Percentiles rank a stretch among this genome's conserved stretches.
phyloP scores from a whole-genome alignment of 92 coral and sea anemone species.

The Epizoanthus illoricatus region DNA sequence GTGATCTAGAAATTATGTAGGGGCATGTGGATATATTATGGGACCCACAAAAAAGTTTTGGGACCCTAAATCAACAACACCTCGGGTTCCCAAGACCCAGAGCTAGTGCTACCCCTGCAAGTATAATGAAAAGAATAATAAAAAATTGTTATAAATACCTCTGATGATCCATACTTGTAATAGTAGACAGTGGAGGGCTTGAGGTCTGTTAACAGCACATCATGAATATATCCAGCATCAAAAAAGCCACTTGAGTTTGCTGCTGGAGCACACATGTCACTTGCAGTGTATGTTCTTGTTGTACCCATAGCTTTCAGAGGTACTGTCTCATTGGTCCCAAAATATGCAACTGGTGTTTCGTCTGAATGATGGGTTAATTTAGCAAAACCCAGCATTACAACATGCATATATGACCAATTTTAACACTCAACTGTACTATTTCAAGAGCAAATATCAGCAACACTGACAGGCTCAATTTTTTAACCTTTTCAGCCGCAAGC shows the following conservation, averaged over 20 bases:
- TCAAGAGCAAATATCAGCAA: no score
- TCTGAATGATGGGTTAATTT: constrained; percentile 10
- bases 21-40: no score
- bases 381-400: background rate
- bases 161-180: constrained; percentile 58
- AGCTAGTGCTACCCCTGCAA: no score
- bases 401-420: background rate
- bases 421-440: no score
- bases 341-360: constrained; percentile 48
- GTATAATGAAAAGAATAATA: background rate
- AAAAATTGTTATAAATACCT: constrained; percentile 38
- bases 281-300: constrained; percentile 53
- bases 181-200: constrained; percentile 56
- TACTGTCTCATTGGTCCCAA: constrained; percentile 30
- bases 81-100: no score
- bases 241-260: constrained; percentile 50
- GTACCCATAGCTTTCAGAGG: constrained; percentile 45
- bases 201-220: constrained; percentile 54
- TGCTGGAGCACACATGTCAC: constrained; percentile 57
- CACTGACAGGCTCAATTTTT: no score
- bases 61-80: no score
- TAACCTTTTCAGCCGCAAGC: no score
- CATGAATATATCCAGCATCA: constrained; percentile 71
- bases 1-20: no score
- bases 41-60: no score